phyloP scores from a whole-genome alignment of 92 coral and sea anemone genomes.

The Actinostola sp. region DNA sequence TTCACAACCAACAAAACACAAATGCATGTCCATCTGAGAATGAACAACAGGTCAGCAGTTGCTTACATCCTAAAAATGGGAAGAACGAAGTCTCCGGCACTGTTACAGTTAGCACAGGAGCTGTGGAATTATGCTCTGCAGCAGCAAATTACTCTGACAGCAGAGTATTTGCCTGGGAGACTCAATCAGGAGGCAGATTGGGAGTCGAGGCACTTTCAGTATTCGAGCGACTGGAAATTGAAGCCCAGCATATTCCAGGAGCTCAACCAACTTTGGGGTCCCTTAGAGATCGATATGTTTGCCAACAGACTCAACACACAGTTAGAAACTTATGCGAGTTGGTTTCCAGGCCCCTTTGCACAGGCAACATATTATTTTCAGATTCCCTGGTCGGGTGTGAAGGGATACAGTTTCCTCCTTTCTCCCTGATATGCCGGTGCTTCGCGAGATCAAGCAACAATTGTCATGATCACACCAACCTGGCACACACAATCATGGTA shows the following conservation, averaged over 20 bases:
- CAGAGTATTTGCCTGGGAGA: conserved; percentile 53
- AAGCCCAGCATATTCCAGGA: conserved; percentile 24
- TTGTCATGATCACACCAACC: conserved; percentile 35
- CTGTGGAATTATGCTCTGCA: conserved; percentile 40
- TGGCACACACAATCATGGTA: conserved; percentile 49
- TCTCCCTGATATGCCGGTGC: conserved; percentile 41
- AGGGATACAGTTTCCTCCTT: conserved; percentile 41
- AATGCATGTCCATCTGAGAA: conserved; percentile 31
- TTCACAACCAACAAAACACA: conserved; percentile 1
- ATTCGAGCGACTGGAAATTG: conserved; percentile 56
- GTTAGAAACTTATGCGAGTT: conserved; percentile 22
- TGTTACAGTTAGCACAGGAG: conserved; percentile 38
- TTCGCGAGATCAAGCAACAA: conserved; percentile 47
- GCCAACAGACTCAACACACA: conserved; percentile 33
- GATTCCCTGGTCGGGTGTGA: conserved; percentile 31
- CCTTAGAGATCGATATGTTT: conserved; percentile 37
- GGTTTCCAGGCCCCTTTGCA: conserved; percentile 53
- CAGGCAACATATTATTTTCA: conserved; percentile 34
- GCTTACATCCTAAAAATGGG: conserved; percentile 26
- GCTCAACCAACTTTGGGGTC: conserved; percentile 29
- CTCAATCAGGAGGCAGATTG: conserved; percentile 37
- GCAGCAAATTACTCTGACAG: conserved; percentile 34
- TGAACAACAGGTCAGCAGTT: conserved; percentile 38
- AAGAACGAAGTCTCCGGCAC: conserved; percentile 15
- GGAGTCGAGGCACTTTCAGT: conserved; percentile 39